Evolutionary conservation across 2,888 invertebrate species (phyloP).

Genomic region (Coecobrya sp.): DNA sequence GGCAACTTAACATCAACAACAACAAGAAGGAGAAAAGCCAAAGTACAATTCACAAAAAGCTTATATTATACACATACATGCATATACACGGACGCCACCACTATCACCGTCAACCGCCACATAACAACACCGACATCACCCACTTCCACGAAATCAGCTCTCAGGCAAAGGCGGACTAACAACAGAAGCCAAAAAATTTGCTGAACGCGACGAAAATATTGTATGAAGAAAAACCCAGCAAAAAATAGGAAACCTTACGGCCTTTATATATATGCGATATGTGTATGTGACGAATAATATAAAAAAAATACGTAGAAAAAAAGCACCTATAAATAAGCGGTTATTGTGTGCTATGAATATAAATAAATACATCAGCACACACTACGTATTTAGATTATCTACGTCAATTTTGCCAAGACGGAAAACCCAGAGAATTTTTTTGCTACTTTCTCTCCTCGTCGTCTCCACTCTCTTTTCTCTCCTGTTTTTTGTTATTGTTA

Average conservation of each 20-base stretch:
- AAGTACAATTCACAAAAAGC: slow-evolving; percentile 25
- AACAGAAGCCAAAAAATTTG: background rate
- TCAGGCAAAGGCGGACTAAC: no score
- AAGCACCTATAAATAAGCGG: background rate
- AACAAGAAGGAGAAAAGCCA: slow-evolving; percentile 19
- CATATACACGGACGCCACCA: background rate
- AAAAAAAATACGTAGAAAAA: background rate
- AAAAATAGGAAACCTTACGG: background rate
- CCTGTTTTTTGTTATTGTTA: background rate
- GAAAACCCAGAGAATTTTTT: background rate
- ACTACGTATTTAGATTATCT: slow-evolving; percentile 28
- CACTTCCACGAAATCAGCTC: background rate
- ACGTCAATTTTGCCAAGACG: background rate
- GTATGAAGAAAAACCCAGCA: background rate
- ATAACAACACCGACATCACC: background rate
- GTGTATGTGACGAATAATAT: background rate
- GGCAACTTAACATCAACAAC: slow-evolving; percentile 39
- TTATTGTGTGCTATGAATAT: background rate
- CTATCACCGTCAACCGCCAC: no score
- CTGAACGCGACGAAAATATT: background rate
- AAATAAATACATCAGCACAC: no score
- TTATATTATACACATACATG: background rate
- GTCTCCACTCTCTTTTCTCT: background rate
- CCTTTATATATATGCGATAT: background rate
- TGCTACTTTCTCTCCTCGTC: background rate